Conservation (phyloP, 2,113 vertebrate genomes). For the Ursus arctos region DNA sequence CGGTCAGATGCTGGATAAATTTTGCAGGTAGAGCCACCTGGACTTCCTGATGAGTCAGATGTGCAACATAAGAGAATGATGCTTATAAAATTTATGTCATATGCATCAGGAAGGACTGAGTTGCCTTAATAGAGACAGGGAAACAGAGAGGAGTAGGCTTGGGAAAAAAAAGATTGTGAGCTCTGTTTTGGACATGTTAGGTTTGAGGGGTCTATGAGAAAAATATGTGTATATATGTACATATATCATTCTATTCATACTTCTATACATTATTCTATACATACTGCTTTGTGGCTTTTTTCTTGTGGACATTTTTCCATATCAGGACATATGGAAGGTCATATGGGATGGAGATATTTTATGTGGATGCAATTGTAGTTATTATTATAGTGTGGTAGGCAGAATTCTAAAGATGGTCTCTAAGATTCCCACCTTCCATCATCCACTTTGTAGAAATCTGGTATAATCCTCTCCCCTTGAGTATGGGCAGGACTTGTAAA, state of each 20-base stretch:
- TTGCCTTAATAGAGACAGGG: background rate
- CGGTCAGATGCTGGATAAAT: constrained; percentile 2
- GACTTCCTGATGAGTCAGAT: background rate
- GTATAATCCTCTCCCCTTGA: background rate
- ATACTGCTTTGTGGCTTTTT: background rate
- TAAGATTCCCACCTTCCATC: background rate
- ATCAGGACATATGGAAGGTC: background rate
- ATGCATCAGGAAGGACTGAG: background rate
- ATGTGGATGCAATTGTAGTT: background rate
- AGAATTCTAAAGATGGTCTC: background rate
- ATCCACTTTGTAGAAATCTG: background rate
- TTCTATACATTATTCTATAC: background rate
- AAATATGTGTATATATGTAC: background rate
- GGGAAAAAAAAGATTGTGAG: background rate
- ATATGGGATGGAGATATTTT: background rate
- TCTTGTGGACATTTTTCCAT: background rate
- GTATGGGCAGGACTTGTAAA: background rate
- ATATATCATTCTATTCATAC: background rate
- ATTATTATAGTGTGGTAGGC: background rate
- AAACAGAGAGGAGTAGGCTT: background rate
- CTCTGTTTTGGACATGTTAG: background rate
- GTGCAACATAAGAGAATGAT: background rate
- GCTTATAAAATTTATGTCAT: background rate
- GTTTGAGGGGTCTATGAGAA: background rate
- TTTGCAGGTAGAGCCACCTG: background rate